phyloP scores from a whole-genome alignment of 2,888 invertebrate genomes.

The Actias luna region DNA sequence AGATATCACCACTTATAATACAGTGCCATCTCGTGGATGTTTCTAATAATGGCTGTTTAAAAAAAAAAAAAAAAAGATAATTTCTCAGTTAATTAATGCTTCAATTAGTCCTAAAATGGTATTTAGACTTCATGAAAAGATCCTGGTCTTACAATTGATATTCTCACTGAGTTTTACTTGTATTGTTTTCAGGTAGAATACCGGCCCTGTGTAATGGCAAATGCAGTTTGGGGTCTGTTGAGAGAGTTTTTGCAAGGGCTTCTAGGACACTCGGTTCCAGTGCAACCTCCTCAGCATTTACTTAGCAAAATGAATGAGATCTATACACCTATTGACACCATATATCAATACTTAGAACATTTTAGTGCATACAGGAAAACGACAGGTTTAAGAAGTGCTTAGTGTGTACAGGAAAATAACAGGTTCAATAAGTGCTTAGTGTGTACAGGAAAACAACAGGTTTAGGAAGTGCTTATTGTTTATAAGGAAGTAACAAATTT shows the following conservation, averaged over 20 bases:
- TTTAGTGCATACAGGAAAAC: constrained; percentile 94
- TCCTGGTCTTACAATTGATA: too few relatives aligned
- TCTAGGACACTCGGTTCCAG: constrained; percentile 88
- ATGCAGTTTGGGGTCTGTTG: constrained; percentile 94
- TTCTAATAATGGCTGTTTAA: too few relatives aligned
- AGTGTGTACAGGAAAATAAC: constrained; percentile 91
- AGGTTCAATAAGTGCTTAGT: constrained; percentile 59
- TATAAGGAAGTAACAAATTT: constrained; percentile 89
- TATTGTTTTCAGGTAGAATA: constrained; percentile 88
- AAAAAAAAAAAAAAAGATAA: too few relatives aligned
- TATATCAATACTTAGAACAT: constrained; percentile 96
- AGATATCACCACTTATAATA: too few relatives aligned
- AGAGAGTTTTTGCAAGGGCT: constrained; percentile 96
- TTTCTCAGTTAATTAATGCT: too few relatives aligned
- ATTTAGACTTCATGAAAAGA: too few relatives aligned
- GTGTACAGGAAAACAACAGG: constrained; percentile 91
- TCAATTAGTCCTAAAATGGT: too few relatives aligned
- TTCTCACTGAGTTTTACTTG: background rate
- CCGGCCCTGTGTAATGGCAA: constrained; percentile 93
- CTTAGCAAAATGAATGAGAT: constrained; percentile 90
- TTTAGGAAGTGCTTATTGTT: constrained; percentile 81
- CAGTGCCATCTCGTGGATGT: too few relatives aligned
- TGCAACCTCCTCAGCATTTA: constrained; percentile 88
- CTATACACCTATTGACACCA: constrained; percentile 95
- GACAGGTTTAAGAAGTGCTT: constrained; percentile 77